Evolutionary conservation across 2,888 invertebrate species (phyloP).

Genomic region (Phaedon cochleariae): DNA sequence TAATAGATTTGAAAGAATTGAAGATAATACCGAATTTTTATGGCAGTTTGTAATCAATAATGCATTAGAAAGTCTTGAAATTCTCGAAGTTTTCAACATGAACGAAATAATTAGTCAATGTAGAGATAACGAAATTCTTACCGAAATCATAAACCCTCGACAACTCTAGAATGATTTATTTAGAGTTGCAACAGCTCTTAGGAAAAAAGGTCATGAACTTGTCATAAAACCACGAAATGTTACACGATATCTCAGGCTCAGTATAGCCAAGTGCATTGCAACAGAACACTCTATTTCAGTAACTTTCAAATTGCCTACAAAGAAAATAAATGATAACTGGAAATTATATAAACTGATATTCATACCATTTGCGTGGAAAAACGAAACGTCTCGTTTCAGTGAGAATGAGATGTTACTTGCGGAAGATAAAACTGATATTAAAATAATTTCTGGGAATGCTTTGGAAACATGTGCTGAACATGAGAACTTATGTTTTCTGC

Average conservation of each 20-base stretch:
- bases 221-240: too few species aligned
- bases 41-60: background rate
- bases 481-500: background rate
- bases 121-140: background rate
- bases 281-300: background rate
- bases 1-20: background rate
- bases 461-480: background rate
- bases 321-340: conserved; percentile 2
- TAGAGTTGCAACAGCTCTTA: background rate
- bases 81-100: conserved; percentile 2
- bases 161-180: background rate
- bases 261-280: background rate
- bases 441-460: background rate
- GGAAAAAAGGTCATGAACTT: too few species aligned
- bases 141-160: background rate
- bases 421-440: background rate
- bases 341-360: background rate
- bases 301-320: background rate
- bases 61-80: background rate
- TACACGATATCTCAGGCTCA: too few species aligned
- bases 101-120: background rate
- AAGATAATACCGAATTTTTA: background rate
- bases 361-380: background rate
- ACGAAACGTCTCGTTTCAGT: background rate
- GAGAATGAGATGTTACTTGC: background rate